Conservation (phyloP, 2,113 vertebrate species). For the Cettia cetti region DNA sequence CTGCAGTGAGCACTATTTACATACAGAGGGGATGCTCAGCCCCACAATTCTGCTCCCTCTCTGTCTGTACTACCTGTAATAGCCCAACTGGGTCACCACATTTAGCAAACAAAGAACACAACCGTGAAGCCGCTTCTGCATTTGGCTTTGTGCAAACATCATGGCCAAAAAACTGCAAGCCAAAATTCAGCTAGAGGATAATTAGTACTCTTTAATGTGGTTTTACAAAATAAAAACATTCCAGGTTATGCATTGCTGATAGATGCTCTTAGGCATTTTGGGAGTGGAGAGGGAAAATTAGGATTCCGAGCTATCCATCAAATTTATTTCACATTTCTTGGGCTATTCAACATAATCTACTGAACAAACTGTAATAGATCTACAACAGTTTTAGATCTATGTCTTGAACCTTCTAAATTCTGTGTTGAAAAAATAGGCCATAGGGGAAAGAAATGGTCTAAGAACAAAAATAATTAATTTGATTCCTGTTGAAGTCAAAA, state of each 20-base stretch:
- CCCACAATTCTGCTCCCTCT: not conserved
- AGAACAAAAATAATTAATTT: slow-evolving; percentile 45
- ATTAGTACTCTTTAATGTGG: not conserved
- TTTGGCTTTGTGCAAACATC: not conserved
- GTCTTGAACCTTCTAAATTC: not conserved
- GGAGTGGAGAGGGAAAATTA: not conserved
- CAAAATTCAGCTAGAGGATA: not conserved
- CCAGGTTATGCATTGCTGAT: not conserved
- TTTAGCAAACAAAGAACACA: not conserved
- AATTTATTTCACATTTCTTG: not conserved
- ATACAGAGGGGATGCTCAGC: not conserved
- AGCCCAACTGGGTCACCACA: not conserved
- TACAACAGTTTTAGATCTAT: not conserved
- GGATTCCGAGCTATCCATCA: not conserved
- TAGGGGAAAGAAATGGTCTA: not conserved
- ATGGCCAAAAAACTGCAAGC: not conserved
- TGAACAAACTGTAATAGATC: not conserved
- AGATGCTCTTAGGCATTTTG: not conserved
- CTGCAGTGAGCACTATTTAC: not conserved
- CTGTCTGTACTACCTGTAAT: not conserved
- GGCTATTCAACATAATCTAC: not conserved
- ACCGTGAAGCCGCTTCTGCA: not conserved
- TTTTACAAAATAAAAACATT: not conserved
- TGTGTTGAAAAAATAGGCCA: slow-evolving; percentile 22
- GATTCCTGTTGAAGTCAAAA: slow-evolving; percentile 48